A percentile compares a stretch with the other conserved stretches of the same genome.
These are phyloP conservation scores for Drosophila niveifrons DNA, from an alignment of 2,888 invertebrate genomes.

Conservation along the genomic window DNA sequence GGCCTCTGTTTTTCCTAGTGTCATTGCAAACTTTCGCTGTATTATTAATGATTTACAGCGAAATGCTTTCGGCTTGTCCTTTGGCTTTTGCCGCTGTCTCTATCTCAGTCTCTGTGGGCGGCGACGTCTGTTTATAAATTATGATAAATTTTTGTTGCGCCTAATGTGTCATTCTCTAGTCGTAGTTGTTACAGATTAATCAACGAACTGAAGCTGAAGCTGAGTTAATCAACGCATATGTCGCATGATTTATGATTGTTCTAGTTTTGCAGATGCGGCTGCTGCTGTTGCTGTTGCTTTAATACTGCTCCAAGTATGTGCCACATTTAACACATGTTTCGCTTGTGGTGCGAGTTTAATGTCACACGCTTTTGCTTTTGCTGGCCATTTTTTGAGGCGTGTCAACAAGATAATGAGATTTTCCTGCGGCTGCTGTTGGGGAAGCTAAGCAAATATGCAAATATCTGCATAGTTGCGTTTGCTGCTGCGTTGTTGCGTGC, in stretches of 20 bases:
- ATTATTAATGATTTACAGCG: constrained; percentile 64
- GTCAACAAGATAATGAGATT: constrained; percentile 77
- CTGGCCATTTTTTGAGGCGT: constrained; percentile 55
- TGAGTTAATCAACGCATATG: constrained; percentile 64
- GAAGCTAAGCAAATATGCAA: constrained; percentile 56
- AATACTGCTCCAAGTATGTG: constrained; percentile 10
- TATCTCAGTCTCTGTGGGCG: constrained; percentile 11
- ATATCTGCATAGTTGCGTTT: constrained; percentile 42
- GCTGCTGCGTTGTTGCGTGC: constrained; percentile 6
- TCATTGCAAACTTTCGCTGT: constrained; percentile 38
- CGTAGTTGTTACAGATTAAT: constrained; percentile 50
- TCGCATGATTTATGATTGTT: constrained; percentile 61
- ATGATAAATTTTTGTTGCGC: constrained; percentile 56
- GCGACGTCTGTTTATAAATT: constrained; percentile 54
- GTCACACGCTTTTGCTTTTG: constrained; percentile 5
- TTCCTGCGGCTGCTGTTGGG: constrained; percentile 13
- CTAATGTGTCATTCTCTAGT: constrained; percentile 58
- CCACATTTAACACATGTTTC: constrained; percentile 51
- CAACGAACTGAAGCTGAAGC: constrained; percentile 29
- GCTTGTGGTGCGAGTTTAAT: constrained; percentile 2
- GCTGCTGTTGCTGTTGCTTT: too few relatives aligned
- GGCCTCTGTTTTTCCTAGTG: constrained; percentile 2
- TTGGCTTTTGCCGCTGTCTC: constrained; percentile 27
- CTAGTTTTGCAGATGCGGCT: constrained; percentile 14
- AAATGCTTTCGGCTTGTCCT: constrained; percentile 37